Evolutionary conservation across 2,888 invertebrate genomes (phyloP).

Genomic region (Agrotis clavis): DNA sequence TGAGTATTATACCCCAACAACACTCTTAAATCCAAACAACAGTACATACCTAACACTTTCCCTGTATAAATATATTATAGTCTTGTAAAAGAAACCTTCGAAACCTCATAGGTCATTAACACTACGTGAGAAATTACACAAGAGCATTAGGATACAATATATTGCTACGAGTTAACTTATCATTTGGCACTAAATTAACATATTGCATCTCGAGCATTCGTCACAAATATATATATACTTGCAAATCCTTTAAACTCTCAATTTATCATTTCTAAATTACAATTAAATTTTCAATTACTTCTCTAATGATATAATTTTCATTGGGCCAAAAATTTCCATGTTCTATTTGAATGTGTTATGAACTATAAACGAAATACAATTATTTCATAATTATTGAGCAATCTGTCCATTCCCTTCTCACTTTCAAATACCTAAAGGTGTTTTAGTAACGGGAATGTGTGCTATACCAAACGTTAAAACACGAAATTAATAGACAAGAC

Average conservation of each 20-base stretch:
- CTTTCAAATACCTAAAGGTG: constrained; percentile 70
- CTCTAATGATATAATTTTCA: constrained; percentile 83
- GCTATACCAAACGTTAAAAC: constrained; percentile 73
- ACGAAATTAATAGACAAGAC: constrained; percentile 86
- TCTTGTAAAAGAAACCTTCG: constrained; percentile 90
- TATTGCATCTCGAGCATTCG: constrained; percentile 90
- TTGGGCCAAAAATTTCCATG: constrained; percentile 81
- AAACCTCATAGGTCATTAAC: constrained; percentile 90
- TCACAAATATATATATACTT: constrained; percentile 83
- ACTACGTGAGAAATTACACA: constrained; percentile 90
- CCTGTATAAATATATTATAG: constrained; percentile 91
- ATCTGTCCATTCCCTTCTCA: constrained; percentile 76
- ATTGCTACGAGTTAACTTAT: constrained; percentile 91
- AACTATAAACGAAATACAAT: constrained; percentile 79
- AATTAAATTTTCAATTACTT: constrained; percentile 80
- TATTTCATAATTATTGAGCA: constrained; percentile 85
- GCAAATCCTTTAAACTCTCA: constrained; percentile 83
- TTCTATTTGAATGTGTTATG: constrained; percentile 74
- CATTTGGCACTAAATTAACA: constrained; percentile 91
- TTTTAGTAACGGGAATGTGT: constrained; percentile 74
- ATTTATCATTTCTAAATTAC: constrained; percentile 82
- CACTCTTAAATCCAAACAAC: constrained; percentile 88
- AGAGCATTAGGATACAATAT: constrained; percentile 90
- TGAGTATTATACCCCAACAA: constrained; percentile 90
- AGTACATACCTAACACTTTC: constrained; percentile 90